Conservation (phyloP, 1,140 invertebrate genomes). For the Brachionus manjavacas region DNA sequence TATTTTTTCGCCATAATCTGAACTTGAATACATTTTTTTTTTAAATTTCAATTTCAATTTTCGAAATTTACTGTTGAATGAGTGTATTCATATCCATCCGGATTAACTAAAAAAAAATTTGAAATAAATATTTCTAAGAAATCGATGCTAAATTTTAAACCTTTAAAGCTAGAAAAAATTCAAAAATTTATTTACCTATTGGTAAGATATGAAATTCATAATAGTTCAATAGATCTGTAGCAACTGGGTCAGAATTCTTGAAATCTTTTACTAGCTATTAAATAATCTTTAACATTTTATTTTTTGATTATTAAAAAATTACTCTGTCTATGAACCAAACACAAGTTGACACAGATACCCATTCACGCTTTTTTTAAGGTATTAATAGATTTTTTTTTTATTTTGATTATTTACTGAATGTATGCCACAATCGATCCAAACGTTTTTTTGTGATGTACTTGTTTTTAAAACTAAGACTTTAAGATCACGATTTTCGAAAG, state of each 20-base stretch:
- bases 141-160: no score
- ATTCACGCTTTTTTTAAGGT: not conserved
- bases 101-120: slow-evolving; percentile 1
- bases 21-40: not conserved
- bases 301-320: not conserved
- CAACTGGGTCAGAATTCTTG: not conserved
- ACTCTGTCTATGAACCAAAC: slow-evolving; percentile 29
- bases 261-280: slow-evolving; percentile 13
- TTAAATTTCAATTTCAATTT: not conserved
- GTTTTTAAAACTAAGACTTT: slow-evolving; percentile 8
- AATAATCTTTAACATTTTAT: not conserved
- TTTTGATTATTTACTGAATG: slow-evolving; percentile 2
- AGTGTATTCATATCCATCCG: slow-evolving; percentile 37
- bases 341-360: slow-evolving; percentile 1
- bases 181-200: not conserved
- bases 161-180: not conserved
- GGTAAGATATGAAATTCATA: slow-evolving; percentile 31
- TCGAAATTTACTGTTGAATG: not conserved
- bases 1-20: slow-evolving; percentile 44
- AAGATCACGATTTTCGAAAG: not conserved
- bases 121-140: not conserved
- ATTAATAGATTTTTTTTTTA: not conserved
- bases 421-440: slow-evolving; percentile 42
- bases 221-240: slow-evolving; percentile 2
- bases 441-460: not conserved